Evolutionary conservation across 2,113 vertebrate species (phyloP).

Genomic region (Calidris pygmaea): DNA sequence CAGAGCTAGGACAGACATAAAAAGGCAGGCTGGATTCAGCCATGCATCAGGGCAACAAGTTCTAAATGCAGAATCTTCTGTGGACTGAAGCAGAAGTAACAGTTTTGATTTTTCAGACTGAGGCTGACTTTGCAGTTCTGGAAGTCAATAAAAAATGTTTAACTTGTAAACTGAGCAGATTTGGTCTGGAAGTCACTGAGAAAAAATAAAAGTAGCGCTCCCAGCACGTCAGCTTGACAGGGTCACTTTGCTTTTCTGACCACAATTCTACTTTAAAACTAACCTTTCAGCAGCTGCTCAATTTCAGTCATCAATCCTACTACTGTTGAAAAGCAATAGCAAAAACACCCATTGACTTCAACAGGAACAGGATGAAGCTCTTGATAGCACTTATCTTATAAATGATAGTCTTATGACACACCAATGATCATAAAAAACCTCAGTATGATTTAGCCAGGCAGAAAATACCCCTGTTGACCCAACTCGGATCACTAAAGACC

Average conservation of each 20-base stretch:
- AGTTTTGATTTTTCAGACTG: not conserved
- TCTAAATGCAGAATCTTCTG: not conserved
- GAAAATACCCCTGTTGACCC: not conserved
- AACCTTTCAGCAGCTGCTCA: conserved; percentile 38
- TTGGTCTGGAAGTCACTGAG: not conserved
- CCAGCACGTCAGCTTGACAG: conserved; percentile 18
- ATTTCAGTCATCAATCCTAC: conserved; percentile 41
- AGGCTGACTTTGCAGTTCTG: conserved; percentile 2
- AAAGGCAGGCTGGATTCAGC: not conserved
- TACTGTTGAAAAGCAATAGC: not conserved
- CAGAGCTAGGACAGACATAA: not conserved
- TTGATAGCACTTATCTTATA: not conserved
- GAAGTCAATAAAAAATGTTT: conserved; percentile 13
- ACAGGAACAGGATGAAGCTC: not conserved
- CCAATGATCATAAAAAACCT: not conserved
- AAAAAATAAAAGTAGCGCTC: conserved; percentile 7
- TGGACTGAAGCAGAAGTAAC: not conserved
- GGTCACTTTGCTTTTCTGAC: conserved; percentile 42
- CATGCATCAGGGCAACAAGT: not conserved
- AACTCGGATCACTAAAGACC: not conserved
- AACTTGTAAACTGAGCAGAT: conserved; percentile 19
- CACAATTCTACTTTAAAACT: conserved; percentile 32
- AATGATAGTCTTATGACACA: not conserved
- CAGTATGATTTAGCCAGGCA: not conserved
- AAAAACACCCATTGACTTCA: not conserved